phyloP scores from a whole-genome alignment of 92 coral and sea anemone genomes.

The Palythoa grandiflora region DNA sequence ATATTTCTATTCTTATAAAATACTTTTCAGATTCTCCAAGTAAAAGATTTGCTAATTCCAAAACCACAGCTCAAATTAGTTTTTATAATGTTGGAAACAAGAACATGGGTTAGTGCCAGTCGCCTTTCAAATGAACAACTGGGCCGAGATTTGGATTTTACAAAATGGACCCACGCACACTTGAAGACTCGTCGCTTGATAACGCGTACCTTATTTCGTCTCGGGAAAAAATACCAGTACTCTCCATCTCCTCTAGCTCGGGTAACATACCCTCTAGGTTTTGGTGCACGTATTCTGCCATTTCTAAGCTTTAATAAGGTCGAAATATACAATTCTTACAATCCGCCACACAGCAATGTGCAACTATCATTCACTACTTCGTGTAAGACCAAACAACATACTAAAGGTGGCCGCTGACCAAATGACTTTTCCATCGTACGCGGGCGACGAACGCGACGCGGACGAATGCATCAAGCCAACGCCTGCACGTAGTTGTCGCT shows the following conservation, averaged over 20 bases:
- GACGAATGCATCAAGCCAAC: no score
- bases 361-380: background rate
- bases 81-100: no score
- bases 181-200: background rate
- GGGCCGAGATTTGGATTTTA: no score
- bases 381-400: background rate
- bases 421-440: background rate
- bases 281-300: constrained; percentile 98
- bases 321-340: background rate
- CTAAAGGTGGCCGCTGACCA: constrained; percentile 14
- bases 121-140: no score
- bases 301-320: constrained; percentile 14
- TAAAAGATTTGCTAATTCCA: no score
- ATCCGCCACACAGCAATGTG: background rate
- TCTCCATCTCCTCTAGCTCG: constrained; percentile 94
- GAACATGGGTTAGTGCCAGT: no score
- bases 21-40: no score
- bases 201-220: constrained; percentile 79
- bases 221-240: constrained; percentile 77
- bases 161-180: no score
- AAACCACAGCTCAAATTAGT: no score
- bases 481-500: no score
- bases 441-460: no score
- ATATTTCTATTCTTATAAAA: no score
- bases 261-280: constrained; percentile 96